phyloP scores from a whole-genome alignment of 1,140 invertebrate species.

The Pogonus chalceus region DNA sequence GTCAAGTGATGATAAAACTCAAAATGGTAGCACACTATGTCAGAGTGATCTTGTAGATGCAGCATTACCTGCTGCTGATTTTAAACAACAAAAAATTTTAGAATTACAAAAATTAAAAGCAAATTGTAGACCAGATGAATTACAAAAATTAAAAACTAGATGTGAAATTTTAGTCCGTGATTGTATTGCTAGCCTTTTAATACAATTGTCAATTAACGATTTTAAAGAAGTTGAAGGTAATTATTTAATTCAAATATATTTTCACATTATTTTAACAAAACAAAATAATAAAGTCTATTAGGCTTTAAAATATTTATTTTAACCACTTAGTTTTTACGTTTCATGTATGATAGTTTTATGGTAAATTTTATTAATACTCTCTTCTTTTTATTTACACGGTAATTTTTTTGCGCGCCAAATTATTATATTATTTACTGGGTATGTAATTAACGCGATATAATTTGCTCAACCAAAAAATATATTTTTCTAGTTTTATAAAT shows the following conservation, averaged over 20 bases:
- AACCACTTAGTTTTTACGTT: no score
- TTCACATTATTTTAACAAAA: not conserved
- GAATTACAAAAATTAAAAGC: constrained; percentile 63
- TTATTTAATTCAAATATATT: constrained; percentile 9
- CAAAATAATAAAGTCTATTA: no score
- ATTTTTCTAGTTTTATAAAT: no score
- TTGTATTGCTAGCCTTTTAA: constrained; percentile 66
- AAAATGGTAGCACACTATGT: constrained; percentile 36
- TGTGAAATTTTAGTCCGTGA: constrained; percentile 51
- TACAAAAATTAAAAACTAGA: constrained; percentile 57
- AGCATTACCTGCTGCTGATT: constrained; percentile 49
- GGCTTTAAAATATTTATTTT: no score
- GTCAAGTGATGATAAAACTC: constrained; percentile 23
- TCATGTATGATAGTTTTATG: constrained; percentile 1
- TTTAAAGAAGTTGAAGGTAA: constrained; percentile 78
- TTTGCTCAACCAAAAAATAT: no score
- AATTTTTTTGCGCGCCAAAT: no score
- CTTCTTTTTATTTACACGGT: constrained; percentile 3
- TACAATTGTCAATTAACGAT: constrained; percentile 69
- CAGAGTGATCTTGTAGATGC: constrained; percentile 59
- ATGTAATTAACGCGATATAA: no score
- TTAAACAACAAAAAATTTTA: constrained; percentile 50
- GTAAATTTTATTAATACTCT: constrained; percentile 1
- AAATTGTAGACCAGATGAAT: constrained; percentile 69
- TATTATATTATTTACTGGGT: no score